Conservation (phyloP, 2,888 invertebrate species). For the Hybos culiciformis region DNA sequence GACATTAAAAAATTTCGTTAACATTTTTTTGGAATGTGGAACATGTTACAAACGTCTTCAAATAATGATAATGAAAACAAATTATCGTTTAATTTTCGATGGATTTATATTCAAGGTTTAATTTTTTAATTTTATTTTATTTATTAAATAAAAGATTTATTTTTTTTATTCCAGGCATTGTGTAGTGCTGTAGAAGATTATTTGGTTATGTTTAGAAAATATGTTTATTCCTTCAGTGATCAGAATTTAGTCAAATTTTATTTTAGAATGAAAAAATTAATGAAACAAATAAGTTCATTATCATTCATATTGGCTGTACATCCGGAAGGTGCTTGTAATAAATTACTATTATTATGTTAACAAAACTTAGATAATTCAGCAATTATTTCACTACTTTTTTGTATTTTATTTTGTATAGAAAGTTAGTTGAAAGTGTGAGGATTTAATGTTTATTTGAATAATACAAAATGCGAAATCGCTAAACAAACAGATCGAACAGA, state of each 20-base stretch:
- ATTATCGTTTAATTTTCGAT: conserved; percentile 24
- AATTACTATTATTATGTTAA: background rate
- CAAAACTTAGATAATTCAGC: no score
- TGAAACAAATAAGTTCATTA: conserved; percentile 25
- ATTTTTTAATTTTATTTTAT: background rate
- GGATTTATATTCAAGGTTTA: conserved; percentile 27
- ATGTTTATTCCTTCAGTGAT: conserved; percentile 23
- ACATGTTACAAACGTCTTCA: conserved; percentile 27
- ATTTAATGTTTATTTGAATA: background rate
- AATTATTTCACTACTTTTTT: no score
- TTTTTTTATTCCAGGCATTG: conserved; percentile 38
- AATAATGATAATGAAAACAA: conserved; percentile 21
- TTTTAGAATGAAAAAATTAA: conserved; percentile 21
- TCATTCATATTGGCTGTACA: conserved; percentile 25
- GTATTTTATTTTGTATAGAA: background rate
- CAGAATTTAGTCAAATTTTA: conserved; percentile 22
- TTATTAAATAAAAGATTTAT: background rate
- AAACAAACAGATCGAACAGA: no score
- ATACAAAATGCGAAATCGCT: no score
- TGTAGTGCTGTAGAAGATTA: conserved; percentile 47
- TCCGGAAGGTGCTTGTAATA: conserved; percentile 20
- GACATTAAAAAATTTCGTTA: conserved; percentile 32
- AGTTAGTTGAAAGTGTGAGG: background rate
- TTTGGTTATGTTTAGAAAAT: conserved; percentile 42
- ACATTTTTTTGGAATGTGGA: conserved; percentile 29